Evolutionary conservation across 1,140 invertebrate genomes (phyloP).

Genomic region (Drosophila auraria): DNA sequence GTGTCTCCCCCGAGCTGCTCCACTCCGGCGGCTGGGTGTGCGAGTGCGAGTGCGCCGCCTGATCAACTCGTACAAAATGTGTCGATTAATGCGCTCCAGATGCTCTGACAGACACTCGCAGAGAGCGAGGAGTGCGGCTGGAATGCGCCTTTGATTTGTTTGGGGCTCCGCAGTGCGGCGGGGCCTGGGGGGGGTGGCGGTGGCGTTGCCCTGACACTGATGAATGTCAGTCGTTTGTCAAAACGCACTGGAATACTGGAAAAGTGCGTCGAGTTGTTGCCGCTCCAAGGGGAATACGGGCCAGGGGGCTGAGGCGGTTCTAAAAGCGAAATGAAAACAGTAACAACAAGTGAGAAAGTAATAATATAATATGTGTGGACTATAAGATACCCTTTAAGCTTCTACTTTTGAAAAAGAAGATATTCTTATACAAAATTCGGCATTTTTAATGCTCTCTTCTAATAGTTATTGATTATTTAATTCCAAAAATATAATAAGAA

Average conservation of each 20-base stretch:
- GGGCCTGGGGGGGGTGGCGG: background rate
- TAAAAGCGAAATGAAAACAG: constrained; percentile 61
- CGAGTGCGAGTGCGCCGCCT: constrained; percentile 25
- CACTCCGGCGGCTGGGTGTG: background rate
- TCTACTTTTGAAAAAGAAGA: too few species aligned
- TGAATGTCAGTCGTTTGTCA: constrained; percentile 83
- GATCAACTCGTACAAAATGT: constrained; percentile 78
- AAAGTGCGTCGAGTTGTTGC: constrained; percentile 64
- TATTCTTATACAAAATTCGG: background rate
- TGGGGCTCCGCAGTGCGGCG: constrained; percentile 46
- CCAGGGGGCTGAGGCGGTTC: background rate
- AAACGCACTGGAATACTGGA: constrained; percentile 78
- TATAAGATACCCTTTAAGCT: background rate
- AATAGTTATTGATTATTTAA: too few species aligned
- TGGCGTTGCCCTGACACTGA: constrained; percentile 64
- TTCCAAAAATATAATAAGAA: too few species aligned
- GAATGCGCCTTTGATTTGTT: constrained; percentile 81
- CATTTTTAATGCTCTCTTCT: background rate
- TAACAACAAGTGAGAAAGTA: constrained; percentile 43
- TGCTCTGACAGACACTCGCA: constrained; percentile 59
- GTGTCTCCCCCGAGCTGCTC: constrained; percentile 9
- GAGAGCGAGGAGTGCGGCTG: constrained; percentile 48
- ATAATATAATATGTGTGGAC: background rate
- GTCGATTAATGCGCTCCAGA: constrained; percentile 83
- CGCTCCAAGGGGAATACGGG: constrained; percentile 19